Conservation (phyloP, 2,888 invertebrate species). For the Drosophila peninsularis region DNA sequence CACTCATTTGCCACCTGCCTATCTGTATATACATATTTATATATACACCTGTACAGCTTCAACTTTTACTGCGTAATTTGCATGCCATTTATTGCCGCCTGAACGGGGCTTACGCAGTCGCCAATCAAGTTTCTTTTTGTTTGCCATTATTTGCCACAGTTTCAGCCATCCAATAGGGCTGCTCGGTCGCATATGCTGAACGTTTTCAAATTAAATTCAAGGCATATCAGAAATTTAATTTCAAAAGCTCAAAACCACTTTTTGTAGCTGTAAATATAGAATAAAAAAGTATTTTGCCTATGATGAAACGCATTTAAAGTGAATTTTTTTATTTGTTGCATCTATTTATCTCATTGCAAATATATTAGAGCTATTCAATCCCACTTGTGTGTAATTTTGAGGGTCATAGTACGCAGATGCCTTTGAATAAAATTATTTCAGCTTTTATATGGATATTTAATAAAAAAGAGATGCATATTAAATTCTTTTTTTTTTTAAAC, state of each 20-base stretch:
- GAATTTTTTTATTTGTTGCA: neutral
- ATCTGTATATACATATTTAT: slow-evolving; percentile 5
- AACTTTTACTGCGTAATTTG: slow-evolving; percentile 50
- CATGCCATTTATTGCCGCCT: slow-evolving; percentile 63
- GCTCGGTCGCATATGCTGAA: slow-evolving; percentile 37
- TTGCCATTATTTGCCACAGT: slow-evolving; percentile 27
- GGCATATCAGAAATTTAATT: neutral
- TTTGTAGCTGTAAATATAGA: too few species aligned
- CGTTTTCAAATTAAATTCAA: slow-evolving; percentile 37
- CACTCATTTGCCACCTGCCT: slow-evolving; percentile 56
- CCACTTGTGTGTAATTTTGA: too few species aligned
- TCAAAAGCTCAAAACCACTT: too few species aligned
- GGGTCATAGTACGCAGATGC: too few species aligned
- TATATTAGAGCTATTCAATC: too few species aligned
- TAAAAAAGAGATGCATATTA: too few species aligned
- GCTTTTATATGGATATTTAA: too few species aligned
- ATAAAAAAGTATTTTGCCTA: neutral
- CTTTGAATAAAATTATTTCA: too few species aligned
- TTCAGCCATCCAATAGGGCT: slow-evolving; percentile 10
- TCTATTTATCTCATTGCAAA: too few species aligned
- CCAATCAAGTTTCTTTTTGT: slow-evolving; percentile 39
- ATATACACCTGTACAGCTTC: slow-evolving; percentile 13
- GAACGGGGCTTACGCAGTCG: slow-evolving; percentile 32
- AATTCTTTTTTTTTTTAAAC: too few species aligned
- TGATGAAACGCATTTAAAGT: neutral